phyloP scores from a whole-genome alignment of 2,888 invertebrate species.

The Xanthia togata region DNA sequence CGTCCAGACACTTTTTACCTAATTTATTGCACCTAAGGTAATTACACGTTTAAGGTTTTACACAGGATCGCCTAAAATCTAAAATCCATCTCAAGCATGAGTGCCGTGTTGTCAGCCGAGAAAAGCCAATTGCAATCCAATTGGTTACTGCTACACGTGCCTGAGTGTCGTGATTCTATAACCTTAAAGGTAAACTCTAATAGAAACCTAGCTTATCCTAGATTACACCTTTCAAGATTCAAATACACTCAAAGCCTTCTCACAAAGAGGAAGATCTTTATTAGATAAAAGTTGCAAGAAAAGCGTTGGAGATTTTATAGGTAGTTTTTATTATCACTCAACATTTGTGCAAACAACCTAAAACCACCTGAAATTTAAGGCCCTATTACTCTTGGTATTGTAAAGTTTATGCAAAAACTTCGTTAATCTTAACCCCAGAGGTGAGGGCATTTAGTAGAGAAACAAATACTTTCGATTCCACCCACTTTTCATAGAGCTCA shows the following conservation, averaged over 20 bases:
- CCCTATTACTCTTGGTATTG: background rate
- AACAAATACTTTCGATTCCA: no score
- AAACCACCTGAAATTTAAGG: background rate
- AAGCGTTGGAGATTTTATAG: background rate
- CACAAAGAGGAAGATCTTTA: background rate
- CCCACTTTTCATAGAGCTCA: no score
- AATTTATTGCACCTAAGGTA: background rate
- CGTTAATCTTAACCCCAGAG: background rate
- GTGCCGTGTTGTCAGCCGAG: background rate
- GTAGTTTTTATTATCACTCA: background rate
- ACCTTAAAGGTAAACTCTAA: background rate
- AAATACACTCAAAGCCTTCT: background rate
- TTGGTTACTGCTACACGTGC: background rate
- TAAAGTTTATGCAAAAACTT: background rate
- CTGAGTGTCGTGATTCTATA: background rate
- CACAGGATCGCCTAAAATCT: background rate
- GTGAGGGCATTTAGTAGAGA: background rate
- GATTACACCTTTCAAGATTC: background rate
- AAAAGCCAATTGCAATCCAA: background rate
- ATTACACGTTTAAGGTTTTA: no score
- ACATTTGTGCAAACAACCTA: background rate
- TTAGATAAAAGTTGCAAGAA: background rate
- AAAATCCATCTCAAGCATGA: background rate
- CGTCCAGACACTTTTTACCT: background rate
- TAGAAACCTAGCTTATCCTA: background rate